Evolutionary conservation across 2,888 invertebrate species (phyloP), one percentile per base, ranked within the genome.

Genomic region (Caenorhabditis macrosperma): DNA sequence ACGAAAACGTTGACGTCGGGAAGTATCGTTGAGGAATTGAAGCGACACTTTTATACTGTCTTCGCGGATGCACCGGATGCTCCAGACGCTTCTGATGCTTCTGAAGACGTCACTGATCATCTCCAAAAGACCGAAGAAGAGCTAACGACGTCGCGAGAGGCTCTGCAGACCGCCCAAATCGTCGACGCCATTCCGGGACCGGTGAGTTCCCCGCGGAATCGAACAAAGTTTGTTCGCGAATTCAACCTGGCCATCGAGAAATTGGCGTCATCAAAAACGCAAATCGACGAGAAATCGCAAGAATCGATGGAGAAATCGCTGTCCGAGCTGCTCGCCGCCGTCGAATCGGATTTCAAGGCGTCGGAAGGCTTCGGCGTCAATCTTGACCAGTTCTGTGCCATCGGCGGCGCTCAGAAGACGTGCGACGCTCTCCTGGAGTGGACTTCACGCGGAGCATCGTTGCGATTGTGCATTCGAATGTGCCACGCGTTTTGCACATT

Each of bases 351-450:
- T 50, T 26, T 24, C n/a, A 78, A 78, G 44, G 12, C 22, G 7
- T 17, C 24, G 15, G 35, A 17, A 55, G 24, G 35, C 3, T 41
- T 28, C 7, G 33, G 17, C 0, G 33, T 61, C 1, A 71, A 61
- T 44, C 17, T 74, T 7, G 78, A 79, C 3, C 78, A 79, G 24
- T 68, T 79, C 24, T 79, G 72, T 50, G 68, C 68, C 1, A n/a
- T 79, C 15, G 44, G 52, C 2, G 78, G 67, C 0, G 52, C 64
- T 6, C 54, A 54, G 12, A 74, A 68, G 33, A 15, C 74, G 22
- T 24, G 33, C 9, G 68, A 68, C n/a, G 7, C 22, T 0, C 41
- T 79, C 0, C 22, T 79, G 33, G 74, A 72, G 15, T 79, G 78
- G 78, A 68, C 63, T 0, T 46, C 46, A 30, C 54, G 61, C 4